phyloP scores from a whole-genome alignment of 2,113 vertebrate genomes.

The Lagopus leucura region DNA sequence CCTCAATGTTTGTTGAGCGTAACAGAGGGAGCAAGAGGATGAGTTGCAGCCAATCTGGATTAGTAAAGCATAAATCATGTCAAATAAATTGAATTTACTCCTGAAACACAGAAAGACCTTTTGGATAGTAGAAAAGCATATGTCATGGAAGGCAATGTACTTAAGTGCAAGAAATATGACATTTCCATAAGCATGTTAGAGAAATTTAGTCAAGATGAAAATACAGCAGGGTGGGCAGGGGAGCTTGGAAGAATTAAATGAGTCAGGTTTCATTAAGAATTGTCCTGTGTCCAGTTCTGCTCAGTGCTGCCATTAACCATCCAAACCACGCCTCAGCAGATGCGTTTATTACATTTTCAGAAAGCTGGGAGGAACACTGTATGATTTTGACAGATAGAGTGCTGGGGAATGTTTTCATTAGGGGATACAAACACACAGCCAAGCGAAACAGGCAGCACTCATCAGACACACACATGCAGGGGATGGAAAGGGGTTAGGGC shows the following conservation, averaged over 20 bases:
- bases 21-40: not conserved
- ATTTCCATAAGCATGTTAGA: not conserved
- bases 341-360: not conserved
- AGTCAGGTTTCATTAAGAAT: not conserved
- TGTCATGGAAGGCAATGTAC: not conserved
- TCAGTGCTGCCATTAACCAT: not conserved
- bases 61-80: slow-evolving; percentile 3
- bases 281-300: not conserved
- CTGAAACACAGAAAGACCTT: not conserved
- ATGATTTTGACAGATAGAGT: not conserved
- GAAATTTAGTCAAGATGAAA: not conserved
- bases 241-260: not conserved
- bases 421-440: not conserved
- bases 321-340: not conserved
- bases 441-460: not conserved
- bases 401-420: not conserved
- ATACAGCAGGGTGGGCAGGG: not conserved
- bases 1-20: not conserved
- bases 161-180: not conserved
- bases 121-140: not conserved
- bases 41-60: not conserved
- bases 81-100: slow-evolving; percentile 23
- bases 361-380: not conserved
- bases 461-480: not conserved
- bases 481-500: not conserved